Percentiles rank a stretch among this genome's conserved stretches.
phyloP scores from a whole-genome alignment of 2,113 vertebrate genomes.

The Pipra filicauda region DNA sequence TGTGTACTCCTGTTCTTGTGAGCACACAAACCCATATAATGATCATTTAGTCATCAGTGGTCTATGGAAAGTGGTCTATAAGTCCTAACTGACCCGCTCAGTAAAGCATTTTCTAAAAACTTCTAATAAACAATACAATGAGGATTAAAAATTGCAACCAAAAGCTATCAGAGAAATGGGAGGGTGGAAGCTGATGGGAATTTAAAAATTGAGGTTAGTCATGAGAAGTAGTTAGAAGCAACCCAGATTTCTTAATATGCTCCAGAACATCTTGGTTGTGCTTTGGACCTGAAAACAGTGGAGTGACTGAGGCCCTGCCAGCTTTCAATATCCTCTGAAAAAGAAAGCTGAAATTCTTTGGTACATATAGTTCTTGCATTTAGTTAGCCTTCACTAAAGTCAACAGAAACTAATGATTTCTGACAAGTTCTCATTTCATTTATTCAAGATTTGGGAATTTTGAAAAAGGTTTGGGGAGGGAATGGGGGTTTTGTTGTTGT shows the following conservation, averaged over 20 bases:
- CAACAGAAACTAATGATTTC: not conserved
- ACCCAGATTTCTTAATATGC: not conserved
- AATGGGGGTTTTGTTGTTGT: not conserved
- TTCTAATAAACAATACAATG: not conserved
- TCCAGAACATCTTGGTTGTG: not conserved
- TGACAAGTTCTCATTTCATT: not conserved
- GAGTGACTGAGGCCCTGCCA: not conserved
- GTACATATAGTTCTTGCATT: not conserved
- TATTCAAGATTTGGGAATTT: not conserved
- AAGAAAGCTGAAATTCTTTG: not conserved
- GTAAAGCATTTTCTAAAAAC: not conserved
- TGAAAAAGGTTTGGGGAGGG: not conserved
- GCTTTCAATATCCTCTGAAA: not conserved
- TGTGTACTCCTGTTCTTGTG: accelerated
- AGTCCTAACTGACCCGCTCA: not conserved
- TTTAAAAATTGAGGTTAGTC: not conserved
- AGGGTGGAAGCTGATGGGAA: not conserved
- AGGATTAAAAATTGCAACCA: not conserved
- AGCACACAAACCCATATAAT: not conserved
- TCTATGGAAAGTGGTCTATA: not conserved
- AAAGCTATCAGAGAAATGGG: not conserved
- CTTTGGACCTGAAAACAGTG: not conserved
- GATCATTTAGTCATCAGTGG: not conserved
- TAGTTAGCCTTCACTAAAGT: not conserved
- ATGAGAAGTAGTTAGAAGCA: not conserved